Base-by-base conservation (phyloP, 2,888 invertebrate species). In the Linnaemya tessellans region DNA sequence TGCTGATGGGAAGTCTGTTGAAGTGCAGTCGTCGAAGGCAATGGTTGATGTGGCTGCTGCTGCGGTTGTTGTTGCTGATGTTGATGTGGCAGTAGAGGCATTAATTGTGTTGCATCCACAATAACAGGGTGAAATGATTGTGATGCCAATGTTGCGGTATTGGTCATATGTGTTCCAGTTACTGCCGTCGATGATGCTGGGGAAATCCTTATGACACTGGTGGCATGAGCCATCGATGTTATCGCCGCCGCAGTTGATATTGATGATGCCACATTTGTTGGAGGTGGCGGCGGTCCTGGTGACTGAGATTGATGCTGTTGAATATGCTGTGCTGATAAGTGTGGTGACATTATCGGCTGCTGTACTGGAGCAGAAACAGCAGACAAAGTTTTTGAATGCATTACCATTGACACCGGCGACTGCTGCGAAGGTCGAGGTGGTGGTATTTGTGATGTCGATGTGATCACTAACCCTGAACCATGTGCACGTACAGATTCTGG, bases 141-240 rank as follows among this genome's bases (percentile, higher is more conserved):
- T 71, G 88, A 51, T 78, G 71, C 71, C 35, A 79, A 46, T 18
- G 75, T 60, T 15, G 80, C 68, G 8, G 71, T 54, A 71, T 80
- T 86, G 56, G 87, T 46, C 75, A 88, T 30, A 70, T 87, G 67
- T 41, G 87, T 35, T 7, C 87, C 68, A 75, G 89, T 51, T 62
- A 87, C 46, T 77, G 87, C 46, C 54, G 89, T 88, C 60, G 88
- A 92, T 8, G 95, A 94, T 87, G 95, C 96, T 13, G 97, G 97
- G 1, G 97, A 97, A 89, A 97, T 96, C 90, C 97, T 93, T 89
- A 97, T 97, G 49, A 97, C 97, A 93, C 97, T 97, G 38, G 97
- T 96, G 60, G 95, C 95, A 83, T 95, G 93, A 13, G 93, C 92
- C 30, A 93, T 94, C 58, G 94, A 92, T 88, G 88, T 90, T 88